Evolutionary conservation across 2,888 invertebrate genomes (phyloP), one percentile per base, ranked within the genome.

Genomic region (Brachypterus glaber): DNA sequence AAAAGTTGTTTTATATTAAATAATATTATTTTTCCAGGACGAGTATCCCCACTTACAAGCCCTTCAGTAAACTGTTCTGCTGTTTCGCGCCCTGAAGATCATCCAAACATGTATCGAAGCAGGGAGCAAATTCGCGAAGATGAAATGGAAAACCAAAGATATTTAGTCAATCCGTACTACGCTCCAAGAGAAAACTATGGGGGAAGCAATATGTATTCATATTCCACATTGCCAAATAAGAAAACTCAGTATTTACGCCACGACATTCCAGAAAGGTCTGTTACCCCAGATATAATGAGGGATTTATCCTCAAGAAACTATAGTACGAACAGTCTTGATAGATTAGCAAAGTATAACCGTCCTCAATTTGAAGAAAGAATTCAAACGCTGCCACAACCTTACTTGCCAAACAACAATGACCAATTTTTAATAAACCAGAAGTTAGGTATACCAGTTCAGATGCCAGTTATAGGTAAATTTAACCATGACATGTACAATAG

Each of bases 251-350:
- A 59, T 41, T 66, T 69, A 17, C 45, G 52, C 13, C 47, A 53
- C 15, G 54, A 58, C 33, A 62, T 62, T 16, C 64, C 65, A 4
- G 64, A 70, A 34, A 49, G 63, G 30, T 69, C 70, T 26, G 66
- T 70, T 25, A 72, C 71, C 2, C 72, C 72, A 2, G 72, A 73
- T 39, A 72, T 72, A 33, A 71, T 70, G 18, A 59, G 70, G 38
- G 70, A 69, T 14, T 25, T 34, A 34, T 17, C 17, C 4, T 3
- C 15, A 3, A 30, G 16, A 11, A 37, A 41, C 52, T 7, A 13
- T 2, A 7, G 11, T 13, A 18, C 16, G n/a, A 31, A 40, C 24
- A 37, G 24, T 26, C 30, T 35, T 3, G 47, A 45, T 17, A 31
- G 40, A 11, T 37, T 35, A 37, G 33, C 9, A 21, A n/a, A n/a